Evolutionary conservation across 2,888 invertebrate genomes (phyloP), one percentile per base, ranked within the genome.

Genomic region (Leptodirus hochenwartii): DNA sequence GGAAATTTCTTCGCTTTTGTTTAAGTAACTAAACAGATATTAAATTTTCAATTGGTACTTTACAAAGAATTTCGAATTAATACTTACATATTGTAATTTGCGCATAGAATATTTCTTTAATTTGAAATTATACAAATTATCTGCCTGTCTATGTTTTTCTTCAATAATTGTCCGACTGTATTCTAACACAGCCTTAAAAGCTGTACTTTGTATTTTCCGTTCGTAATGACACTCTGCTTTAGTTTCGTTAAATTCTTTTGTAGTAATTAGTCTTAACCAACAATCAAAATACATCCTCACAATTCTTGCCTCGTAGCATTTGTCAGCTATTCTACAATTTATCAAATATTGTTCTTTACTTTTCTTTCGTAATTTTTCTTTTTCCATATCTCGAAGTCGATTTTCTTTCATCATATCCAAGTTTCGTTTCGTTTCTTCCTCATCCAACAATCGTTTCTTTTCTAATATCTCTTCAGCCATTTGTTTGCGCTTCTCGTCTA

Each of bases 401-500:
- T 64, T 51, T 34, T 70, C 64, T 41, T 62, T 68, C 15, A 70
- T 62, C 40, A 64, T 55, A 48, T 69, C 69, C 44, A 75, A 65
- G 39, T 56, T 61, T 32, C 58, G 63, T 12, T 67, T 58, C 43
- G 64, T 69, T 36, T 72, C 66, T 42, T 64, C 66, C 17, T 73
- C 58, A 34, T 70, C 67, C 43, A 66, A 62, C 5, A 66, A 59
- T 31, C 63, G 59, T 44, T 63, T 59, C 12, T 57, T 55, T 47
- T 71, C 46, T 4, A 52, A 67, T 26, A 67, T 64, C 50, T 71
- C 69, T 45, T 70, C 69, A 33, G 70, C 64, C 51, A 65, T 55
- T 48, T 59, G 58, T 33, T 60, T 58, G 44, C 60, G 61, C 11
- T 59, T 58, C 37, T 64, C 56, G 39, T 61, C 63, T 4, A 59